phyloP scores from a whole-genome alignment of 2,113 vertebrate genomes.

The Cyanoderma ruficeps region DNA sequence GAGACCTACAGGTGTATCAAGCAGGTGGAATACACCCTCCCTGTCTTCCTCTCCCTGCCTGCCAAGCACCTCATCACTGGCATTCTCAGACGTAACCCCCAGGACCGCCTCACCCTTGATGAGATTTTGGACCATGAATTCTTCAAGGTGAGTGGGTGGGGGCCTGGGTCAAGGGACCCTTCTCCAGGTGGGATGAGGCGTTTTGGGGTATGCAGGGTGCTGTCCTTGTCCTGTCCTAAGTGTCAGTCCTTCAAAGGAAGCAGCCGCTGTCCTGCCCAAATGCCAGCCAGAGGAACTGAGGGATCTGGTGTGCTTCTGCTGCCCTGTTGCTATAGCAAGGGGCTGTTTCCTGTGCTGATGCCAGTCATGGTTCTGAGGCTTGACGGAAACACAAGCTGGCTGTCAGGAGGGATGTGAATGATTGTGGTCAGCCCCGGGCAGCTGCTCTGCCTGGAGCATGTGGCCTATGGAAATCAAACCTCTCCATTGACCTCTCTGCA shows the following conservation, averaged over 20 bases:
- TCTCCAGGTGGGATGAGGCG: background rate
- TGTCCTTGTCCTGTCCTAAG: background rate
- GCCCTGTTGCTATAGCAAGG: background rate
- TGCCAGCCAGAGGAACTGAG: background rate
- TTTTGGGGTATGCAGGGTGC: background rate
- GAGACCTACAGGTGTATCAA: constrained; percentile 98
- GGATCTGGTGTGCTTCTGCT: background rate
- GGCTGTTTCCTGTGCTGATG: background rate
- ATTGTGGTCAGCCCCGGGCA: background rate
- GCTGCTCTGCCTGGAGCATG: background rate
- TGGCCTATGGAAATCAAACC: background rate
- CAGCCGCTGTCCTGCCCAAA: background rate
- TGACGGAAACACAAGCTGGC: background rate
- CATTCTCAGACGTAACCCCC: constrained; percentile 88
- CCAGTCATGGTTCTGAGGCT: background rate
- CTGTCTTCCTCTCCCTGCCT: constrained; percentile 81
- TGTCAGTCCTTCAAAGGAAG: background rate
- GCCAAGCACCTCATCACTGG: constrained; percentile 89
- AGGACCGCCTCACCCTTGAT: constrained; percentile 88
- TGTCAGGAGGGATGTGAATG: constrained; percentile 35
- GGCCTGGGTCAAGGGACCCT: background rate
- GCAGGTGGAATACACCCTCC: constrained; percentile 89
- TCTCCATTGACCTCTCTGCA: constrained; percentile 58
- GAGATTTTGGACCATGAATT: constrained; percentile 95
- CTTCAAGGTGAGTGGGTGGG: constrained; percentile 84